Evolutionary conservation across 2,888 invertebrate genomes (phyloP).

Genomic region (Drosophila rubida): DNA sequence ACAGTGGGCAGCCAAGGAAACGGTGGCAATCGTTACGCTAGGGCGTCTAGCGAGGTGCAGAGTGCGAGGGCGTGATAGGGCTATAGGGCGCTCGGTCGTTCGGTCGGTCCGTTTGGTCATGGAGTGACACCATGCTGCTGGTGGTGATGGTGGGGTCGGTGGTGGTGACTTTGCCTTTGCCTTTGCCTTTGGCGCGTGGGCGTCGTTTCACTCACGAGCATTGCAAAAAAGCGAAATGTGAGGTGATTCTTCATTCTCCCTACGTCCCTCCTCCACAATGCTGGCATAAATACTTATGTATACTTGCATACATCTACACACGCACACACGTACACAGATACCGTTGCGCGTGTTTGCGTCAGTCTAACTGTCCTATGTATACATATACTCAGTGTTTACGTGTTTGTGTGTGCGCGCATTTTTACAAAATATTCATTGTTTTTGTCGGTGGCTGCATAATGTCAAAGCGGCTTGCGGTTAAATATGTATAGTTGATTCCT

Average conservation of each 20-base stretch:
- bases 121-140: slow-evolving; percentile 12
- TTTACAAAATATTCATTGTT: slow-evolving; percentile 19
- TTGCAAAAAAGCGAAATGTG: slow-evolving; percentile 42
- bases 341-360: slow-evolving; percentile 17
- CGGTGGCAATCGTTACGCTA: slow-evolving; percentile 44
- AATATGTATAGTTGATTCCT: neutral
- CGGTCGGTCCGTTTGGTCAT: slow-evolving; percentile 5
- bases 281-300: slow-evolving; percentile 64
- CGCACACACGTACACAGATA: neutral
- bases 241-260: slow-evolving; percentile 47
- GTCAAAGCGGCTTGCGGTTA: slow-evolving; percentile 51
- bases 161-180: too few species aligned
- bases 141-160: neutral
- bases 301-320: slow-evolving; percentile 1
- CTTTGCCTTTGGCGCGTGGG: slow-evolving; percentile 56
- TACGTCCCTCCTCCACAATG: slow-evolving; percentile 52
- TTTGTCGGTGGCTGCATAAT: slow-evolving; percentile 40
- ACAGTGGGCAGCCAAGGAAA: slow-evolving; percentile 29
- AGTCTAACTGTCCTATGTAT: slow-evolving; percentile 2
- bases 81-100: neutral
- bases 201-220: slow-evolving; percentile 21
- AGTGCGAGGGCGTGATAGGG: neutral
- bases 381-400: neutral
- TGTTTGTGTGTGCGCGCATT: slow-evolving; percentile 15
- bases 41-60: neutral